Percentiles rank a stretch among this genome's conserved stretches.
phyloP scores from a whole-genome alignment of 2,797 vertebrate species.

The Cirrhinus mrigala region DNA sequence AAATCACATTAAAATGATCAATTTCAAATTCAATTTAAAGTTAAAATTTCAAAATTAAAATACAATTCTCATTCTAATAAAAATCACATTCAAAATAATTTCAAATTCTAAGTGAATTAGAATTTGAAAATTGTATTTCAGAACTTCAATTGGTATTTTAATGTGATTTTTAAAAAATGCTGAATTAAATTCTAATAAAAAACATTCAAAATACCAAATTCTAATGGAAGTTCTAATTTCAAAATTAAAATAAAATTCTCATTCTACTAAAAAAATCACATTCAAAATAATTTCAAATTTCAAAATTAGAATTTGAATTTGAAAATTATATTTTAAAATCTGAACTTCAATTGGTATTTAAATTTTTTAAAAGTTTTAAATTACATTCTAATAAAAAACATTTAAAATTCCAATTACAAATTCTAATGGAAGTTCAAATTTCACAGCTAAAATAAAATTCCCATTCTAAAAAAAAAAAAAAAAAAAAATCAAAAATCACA shows the following conservation, averaged over 20 bases:
- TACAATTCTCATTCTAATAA: too few species aligned
- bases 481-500: too few species aligned
- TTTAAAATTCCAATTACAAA: not conserved
- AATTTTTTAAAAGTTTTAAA: not conserved
- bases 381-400: not conserved
- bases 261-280: too few species aligned
- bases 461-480: too few species aligned
- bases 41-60: not conserved
- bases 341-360: not conserved
- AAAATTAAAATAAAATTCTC: too few species aligned
- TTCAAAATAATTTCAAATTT: too few species aligned
- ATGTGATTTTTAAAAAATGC: not conserved
- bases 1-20: not conserved
- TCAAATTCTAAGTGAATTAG: too few species aligned
- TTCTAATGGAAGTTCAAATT: not conserved
- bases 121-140: not conserved
- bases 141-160: not conserved
- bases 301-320: too few species aligned
- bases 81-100: too few species aligned
- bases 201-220: not conserved
- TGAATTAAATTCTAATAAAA: not conserved
- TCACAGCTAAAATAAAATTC: too few species aligned
- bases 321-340: not conserved
- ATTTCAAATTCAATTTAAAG: not conserved
- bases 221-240: not conserved